Base-by-base conservation (phyloP, 2,113 vertebrate species). In the Platysternon megacephalum region DNA sequence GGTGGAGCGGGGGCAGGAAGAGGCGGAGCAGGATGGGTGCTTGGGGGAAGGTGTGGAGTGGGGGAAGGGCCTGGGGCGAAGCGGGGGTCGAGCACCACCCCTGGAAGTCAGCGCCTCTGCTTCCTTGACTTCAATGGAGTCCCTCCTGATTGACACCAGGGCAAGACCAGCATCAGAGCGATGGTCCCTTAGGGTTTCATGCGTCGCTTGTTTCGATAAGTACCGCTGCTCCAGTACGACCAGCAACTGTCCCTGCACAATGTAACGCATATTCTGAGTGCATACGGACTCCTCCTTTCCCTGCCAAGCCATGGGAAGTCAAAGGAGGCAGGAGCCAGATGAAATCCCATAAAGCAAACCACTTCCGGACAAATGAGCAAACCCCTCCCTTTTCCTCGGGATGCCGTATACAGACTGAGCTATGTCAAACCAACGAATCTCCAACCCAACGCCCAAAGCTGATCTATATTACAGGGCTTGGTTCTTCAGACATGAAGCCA, bases 381-480 rank as follows among this genome's bases (percentile, higher is more conserved):
- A 19, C 65, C 65, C 35, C 9, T 68, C 46, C 52, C 68, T 22
- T 44, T 24, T 32, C 2, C 72, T 48, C 16, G 26, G 29, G 51
- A 11, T 16, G 3, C 4, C 29, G 3, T 51, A 39, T 5, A 79
- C 39, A 82, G 21, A 1, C 22, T 2, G 7, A 2, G 32, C 85
- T 12, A 3, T 0, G 3, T 1, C 4, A 28, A 83, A 84, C 9
- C 4, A 3, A 61, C 17, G 4, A 1, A 6, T 55, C 35, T 49
- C 82, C 39, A 14, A 2, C 29, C 1, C 24, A 17, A 35, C 11
- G 13, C 74, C 49, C 53, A 11, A 2, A 85, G 46, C 95, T 93
- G 72, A 95, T 88, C 87, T 39, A 53, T 90, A 93, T 81, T 85
- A 89, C 58, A 12, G 82, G 82, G 1, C 55, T 79, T 79, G 16